Conservation (phyloP, 1,140 invertebrate species). For the Philopotamus ludificatus region DNA sequence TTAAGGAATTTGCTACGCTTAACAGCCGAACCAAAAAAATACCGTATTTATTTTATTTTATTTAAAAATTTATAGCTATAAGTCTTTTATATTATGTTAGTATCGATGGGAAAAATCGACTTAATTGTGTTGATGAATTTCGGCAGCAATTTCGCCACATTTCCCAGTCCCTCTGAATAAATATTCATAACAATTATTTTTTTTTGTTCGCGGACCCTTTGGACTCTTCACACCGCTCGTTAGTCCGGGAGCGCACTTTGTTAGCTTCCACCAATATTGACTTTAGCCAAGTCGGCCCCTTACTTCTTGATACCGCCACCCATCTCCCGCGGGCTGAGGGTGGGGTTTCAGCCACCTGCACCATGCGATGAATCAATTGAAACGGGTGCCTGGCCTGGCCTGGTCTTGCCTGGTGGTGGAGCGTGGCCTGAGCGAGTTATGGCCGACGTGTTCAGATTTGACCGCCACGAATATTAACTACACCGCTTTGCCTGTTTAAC, state of each 20-base stretch:
- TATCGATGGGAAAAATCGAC: too few relatives aligned
- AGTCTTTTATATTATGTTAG: too few relatives aligned
- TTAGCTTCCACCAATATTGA: slow-evolving; percentile 29
- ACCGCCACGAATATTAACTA: background rate
- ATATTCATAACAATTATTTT: background rate
- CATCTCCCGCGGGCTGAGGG: background rate
- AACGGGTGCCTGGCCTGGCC: slow-evolving; percentile 1
- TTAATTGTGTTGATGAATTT: too few relatives aligned
- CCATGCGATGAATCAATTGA: slow-evolving; percentile 11
- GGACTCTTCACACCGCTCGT: slow-evolving; percentile 12
- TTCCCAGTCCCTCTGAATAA: too few relatives aligned
- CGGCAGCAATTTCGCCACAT: too few relatives aligned
- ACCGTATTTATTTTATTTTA: too few relatives aligned
- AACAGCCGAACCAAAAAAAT: too few relatives aligned
- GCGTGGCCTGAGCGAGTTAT: slow-evolving; percentile 30
- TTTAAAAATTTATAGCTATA: too few relatives aligned
- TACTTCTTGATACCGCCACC: background rate
- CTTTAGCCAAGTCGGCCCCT: slow-evolving; percentile 5
- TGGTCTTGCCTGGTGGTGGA: too few relatives aligned
- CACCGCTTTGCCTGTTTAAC: background rate
- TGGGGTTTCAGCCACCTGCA: background rate
- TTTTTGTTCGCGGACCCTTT: background rate
- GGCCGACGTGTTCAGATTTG: slow-evolving; percentile 20
- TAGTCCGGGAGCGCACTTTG: slow-evolving; percentile 17
- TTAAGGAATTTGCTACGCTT: too few relatives aligned